These are phyloP conservation scores for Theretra japonica DNA, from an alignment of 2,888 invertebrate species.

Conservation along the genomic window DNA sequence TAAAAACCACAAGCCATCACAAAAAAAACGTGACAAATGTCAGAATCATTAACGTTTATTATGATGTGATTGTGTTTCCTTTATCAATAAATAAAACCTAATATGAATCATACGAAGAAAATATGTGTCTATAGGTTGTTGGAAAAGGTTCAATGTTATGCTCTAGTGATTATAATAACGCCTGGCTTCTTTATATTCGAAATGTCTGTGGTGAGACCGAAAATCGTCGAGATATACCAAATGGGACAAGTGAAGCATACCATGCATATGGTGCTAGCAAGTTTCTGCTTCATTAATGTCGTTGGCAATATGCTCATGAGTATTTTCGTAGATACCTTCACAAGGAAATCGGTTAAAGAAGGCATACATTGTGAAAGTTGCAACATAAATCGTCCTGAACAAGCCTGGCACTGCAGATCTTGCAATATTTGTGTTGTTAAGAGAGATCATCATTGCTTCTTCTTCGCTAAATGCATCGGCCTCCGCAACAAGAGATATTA, in stretches of 20 bases:
- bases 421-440: slow-evolving; percentile 92
- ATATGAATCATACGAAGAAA: slow-evolving; percentile 23
- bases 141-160: slow-evolving; percentile 17
- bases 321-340: slow-evolving; percentile 55
- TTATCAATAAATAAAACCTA: not conserved
- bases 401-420: slow-evolving; percentile 93
- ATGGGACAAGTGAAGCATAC: slow-evolving; percentile 48
- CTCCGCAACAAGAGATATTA: slow-evolving; percentile 93
- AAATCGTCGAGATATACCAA: slow-evolving; percentile 48
- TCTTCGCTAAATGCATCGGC: slow-evolving; percentile 93
- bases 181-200: slow-evolving; percentile 64
- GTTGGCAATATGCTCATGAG: slow-evolving; percentile 65
- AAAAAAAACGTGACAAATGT: slow-evolving; percentile 20
- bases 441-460: slow-evolving; percentile 93
- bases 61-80: slow-evolving; percentile 15
- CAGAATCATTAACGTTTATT: slow-evolving; percentile 1
- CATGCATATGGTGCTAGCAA: slow-evolving; percentile 52
- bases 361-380: slow-evolving; percentile 89
- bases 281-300: slow-evolving; percentile 63
- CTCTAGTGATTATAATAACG: slow-evolving; percentile 47
- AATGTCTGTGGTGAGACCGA: slow-evolving; percentile 58
- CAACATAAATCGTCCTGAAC: slow-evolving; percentile 87
- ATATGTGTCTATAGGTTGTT: slow-evolving; percentile 7
- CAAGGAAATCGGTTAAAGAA: slow-evolving; percentile 42
- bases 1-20: not conserved